These are phyloP conservation scores for Coregonus sp. DNA, from an alignment of 2,797 vertebrate species.

Conservation along the genomic window DNA sequence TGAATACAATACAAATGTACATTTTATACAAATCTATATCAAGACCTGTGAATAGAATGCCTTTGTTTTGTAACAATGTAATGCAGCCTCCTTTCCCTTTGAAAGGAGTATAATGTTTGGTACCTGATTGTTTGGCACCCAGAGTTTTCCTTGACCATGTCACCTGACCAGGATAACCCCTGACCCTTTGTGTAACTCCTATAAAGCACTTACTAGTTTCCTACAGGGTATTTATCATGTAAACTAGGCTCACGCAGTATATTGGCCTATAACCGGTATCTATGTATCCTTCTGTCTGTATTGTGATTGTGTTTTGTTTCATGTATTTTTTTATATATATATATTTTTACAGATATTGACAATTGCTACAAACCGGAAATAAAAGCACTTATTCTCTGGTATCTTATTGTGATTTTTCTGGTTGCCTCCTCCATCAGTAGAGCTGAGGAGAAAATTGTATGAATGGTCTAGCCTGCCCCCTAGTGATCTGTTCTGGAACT, in stretches of 20 bases:
- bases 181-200: constrained; percentile 37
- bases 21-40: constrained; percentile 46
- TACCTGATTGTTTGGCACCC: constrained; percentile 41
- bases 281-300: constrained; percentile 80
- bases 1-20: constrained; percentile 31
- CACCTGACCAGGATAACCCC: background rate
- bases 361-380: constrained; percentile 85
- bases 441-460: background rate
- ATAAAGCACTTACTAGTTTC: constrained; percentile 79
- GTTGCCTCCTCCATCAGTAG: background rate
- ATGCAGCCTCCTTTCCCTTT: constrained; percentile 64
- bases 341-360: constrained; percentile 82
- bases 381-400: constrained; percentile 77
- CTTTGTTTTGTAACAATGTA: constrained; percentile 12
- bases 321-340: constrained; percentile 56
- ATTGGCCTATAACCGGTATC: constrained; percentile 62
- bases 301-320: constrained; percentile 65
- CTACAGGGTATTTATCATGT: constrained; percentile 33
- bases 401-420: constrained; percentile 27
- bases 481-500: constrained; percentile 58
- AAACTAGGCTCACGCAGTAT: constrained; percentile 26
- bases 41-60: constrained; percentile 9
- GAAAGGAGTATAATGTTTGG: constrained; percentile 71
- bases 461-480: constrained; percentile 63
- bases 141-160: background rate